phyloP scores from a whole-genome alignment of 2,888 invertebrate genomes.

The Polia nebulosa region DNA sequence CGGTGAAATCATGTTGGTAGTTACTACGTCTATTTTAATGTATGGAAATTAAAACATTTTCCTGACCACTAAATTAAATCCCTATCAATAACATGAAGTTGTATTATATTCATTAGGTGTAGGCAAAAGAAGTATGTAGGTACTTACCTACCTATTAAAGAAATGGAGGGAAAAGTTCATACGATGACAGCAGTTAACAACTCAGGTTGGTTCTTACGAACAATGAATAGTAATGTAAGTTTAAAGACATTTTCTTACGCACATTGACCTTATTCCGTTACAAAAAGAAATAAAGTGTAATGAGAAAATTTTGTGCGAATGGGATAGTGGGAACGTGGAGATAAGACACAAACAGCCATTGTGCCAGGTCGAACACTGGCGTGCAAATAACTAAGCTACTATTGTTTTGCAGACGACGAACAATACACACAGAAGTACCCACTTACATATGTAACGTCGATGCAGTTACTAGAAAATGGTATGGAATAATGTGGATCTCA shows the following conservation, averaged over 20 bases:
- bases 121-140: background rate
- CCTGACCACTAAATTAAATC: background rate
- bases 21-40: background rate
- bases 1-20: background rate
- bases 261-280: conserved; percentile 75
- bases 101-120: no score
- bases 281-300: conserved; percentile 77
- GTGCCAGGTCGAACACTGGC: conserved; percentile 76
- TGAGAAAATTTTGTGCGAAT: conserved; percentile 87
- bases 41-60: background rate
- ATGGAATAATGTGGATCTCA: conserved; percentile 61
- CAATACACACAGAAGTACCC: conserved; percentile 63
- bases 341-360: conserved; percentile 84
- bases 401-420: conserved; percentile 74
- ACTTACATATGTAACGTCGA: conserved; percentile 60
- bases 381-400: conserved; percentile 77
- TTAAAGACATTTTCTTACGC: conserved; percentile 64
- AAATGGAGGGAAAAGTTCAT: background rate
- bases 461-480: conserved; percentile 64
- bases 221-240: conserved; percentile 51
- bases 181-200: conserved; percentile 12
- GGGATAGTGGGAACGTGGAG: conserved; percentile 83
- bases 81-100: background rate
- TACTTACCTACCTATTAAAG: background rate
- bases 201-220: conserved; percentile 27